Conservation (phyloP, 2,888 invertebrate species). For the Lasioglossum calceatum region DNA sequence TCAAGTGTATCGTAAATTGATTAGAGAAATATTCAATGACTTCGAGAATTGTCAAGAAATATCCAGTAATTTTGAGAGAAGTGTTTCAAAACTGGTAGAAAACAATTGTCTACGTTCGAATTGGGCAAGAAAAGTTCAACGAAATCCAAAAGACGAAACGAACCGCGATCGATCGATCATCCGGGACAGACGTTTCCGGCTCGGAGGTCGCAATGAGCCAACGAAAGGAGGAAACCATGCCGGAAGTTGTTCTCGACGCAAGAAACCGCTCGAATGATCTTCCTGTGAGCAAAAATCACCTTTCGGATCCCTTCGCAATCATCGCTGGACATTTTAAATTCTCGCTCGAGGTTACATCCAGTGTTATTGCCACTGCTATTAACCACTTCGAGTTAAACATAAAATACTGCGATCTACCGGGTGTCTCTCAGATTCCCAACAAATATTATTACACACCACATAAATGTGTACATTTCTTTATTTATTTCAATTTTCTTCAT, state of each 20-base stretch:
- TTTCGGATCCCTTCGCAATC: conserved; percentile 22
- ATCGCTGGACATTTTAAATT: conserved; percentile 1
- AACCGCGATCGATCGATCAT: conserved; percentile 40
- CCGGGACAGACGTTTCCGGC: conserved; percentile 50
- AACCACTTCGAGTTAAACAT: neutral
- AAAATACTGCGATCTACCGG: neutral
- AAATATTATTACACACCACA: neutral
- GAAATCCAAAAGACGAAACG: conserved; percentile 4
- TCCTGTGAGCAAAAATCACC: conserved; percentile 28
- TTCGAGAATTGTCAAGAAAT: neutral
- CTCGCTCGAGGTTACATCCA: neutral
- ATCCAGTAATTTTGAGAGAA: neutral
- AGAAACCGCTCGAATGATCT: conserved; percentile 38
- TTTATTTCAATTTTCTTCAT: too few relatives aligned
- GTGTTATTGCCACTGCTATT: neutral
- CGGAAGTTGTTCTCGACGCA: conserved; percentile 49
- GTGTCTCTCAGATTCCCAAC: neutral
- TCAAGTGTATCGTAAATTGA: neutral
- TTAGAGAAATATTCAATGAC: neutral
- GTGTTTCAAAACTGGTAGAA: neutral
- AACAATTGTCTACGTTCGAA: neutral
- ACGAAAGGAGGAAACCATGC: conserved; percentile 59
- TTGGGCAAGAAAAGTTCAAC: neutral
- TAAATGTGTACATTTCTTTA: too few relatives aligned
- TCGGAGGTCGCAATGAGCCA: conserved; percentile 47